Percentiles rank a stretch among this genome's conserved stretches.
Evolutionary conservation across 2,888 invertebrate species (phyloP).

Genomic region (Meghimatium bilineatum): DNA sequence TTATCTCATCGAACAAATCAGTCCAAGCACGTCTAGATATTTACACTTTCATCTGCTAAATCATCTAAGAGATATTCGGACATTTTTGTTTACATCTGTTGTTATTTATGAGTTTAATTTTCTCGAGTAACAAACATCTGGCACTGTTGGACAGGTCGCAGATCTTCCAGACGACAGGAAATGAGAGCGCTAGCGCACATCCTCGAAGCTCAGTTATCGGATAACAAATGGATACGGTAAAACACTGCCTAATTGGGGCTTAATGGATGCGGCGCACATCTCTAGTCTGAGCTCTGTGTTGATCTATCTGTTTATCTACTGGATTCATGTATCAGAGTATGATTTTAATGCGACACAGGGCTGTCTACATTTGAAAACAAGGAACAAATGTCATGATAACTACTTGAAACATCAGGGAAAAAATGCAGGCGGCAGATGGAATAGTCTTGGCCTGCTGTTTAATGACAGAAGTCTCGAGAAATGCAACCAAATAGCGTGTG

Average conservation of each 20-base stretch:
- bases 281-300: background rate
- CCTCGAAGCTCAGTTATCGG: background rate
- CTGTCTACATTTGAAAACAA: background rate
- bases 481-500: background rate
- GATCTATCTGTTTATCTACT: constrained; percentile 1
- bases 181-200: background rate
- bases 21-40: too few relatives aligned
- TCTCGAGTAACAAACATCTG: too few relatives aligned
- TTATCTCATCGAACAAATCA: too few relatives aligned
- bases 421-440: background rate
- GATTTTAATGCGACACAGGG: background rate
- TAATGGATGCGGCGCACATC: too few relatives aligned
- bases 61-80: too few relatives aligned
- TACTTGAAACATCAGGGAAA: background rate
- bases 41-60: too few relatives aligned
- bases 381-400: background rate
- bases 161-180: background rate
- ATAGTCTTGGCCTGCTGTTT: background rate
- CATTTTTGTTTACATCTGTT: too few relatives aligned
- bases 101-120: too few relatives aligned
- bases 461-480: background rate
- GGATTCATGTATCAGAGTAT: background rate
- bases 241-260: constrained; percentile 19
- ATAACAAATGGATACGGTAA: background rate
- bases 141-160: background rate